Percentiles rank a stretch among this genome's conserved stretches.
Conservation (phyloP, 2,113 vertebrate species). For the Centropus bengalensis region DNA sequence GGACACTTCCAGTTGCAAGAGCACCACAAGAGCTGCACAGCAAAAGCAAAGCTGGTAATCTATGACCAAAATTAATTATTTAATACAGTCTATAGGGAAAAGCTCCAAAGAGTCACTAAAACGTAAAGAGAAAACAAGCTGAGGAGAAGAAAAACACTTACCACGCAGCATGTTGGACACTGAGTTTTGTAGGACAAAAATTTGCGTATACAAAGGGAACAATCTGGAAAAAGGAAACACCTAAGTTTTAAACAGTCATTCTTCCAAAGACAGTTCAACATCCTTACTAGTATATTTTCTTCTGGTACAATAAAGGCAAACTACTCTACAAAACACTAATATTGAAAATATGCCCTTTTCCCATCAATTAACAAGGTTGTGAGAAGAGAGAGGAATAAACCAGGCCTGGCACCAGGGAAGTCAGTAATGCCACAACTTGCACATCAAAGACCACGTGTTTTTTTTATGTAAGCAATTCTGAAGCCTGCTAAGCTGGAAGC, state of each 20-base stretch:
- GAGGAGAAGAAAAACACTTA: conserved; percentile 73
- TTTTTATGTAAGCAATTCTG: too few relatives aligned
- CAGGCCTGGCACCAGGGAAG: too few relatives aligned
- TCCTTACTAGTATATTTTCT: not conserved
- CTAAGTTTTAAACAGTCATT: not conserved
- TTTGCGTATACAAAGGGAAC: conserved; percentile 95
- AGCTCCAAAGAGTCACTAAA: not conserved
- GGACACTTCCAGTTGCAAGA: not conserved
- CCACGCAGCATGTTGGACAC: conserved; percentile 91
- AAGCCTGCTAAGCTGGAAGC: too few relatives aligned
- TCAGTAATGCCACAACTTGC: too few relatives aligned
- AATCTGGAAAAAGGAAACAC: conserved; percentile 80
- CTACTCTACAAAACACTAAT: not conserved
- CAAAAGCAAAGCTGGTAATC: not conserved
- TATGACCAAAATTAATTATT: too few relatives aligned
- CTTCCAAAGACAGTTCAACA: not conserved
- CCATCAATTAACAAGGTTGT: too few relatives aligned
- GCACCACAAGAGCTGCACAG: not conserved
- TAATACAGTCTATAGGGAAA: not conserved
- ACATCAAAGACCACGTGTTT: too few relatives aligned
- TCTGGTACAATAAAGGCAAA: not conserved
- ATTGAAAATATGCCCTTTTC: not conserved
- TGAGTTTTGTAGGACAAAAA: conserved; percentile 91
- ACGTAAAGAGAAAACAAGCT: not conserved
- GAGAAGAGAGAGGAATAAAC: too few relatives aligned